These are phyloP conservation scores for Brachystomella parvula DNA, from an alignment of 1,140 invertebrate genomes.

Conservation along the genomic window DNA sequence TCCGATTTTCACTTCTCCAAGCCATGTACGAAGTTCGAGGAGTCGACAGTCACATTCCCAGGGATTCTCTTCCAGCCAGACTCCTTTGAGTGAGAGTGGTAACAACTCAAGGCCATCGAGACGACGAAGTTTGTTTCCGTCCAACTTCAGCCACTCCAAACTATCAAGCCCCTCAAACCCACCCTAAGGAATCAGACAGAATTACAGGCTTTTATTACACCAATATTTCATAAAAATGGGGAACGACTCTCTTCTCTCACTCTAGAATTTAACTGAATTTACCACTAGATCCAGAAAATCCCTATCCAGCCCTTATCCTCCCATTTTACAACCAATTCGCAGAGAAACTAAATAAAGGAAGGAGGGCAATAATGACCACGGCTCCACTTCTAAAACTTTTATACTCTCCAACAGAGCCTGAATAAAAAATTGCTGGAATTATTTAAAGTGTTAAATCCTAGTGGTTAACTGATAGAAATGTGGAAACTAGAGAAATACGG, in stretches of 20 bases:
- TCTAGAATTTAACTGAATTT: constrained; percentile 7
- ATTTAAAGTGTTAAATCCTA: too few species aligned
- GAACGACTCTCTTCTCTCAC: neutral
- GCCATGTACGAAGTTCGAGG: constrained; percentile 65
- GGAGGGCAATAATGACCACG: too few species aligned
- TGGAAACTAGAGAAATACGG: too few species aligned
- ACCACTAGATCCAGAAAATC: neutral
- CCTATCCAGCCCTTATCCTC: neutral
- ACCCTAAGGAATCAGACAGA: constrained; percentile 41
- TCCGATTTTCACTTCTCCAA: constrained; percentile 62
- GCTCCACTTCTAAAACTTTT: too few species aligned
- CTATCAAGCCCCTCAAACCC: constrained; percentile 71
- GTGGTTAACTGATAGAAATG: too few species aligned
- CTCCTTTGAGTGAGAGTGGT: constrained; percentile 61
- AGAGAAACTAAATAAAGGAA: too few species aligned
- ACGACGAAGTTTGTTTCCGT: constrained; percentile 67
- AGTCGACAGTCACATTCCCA: constrained; percentile 82
- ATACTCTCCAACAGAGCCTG: too few species aligned
- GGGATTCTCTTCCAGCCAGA: constrained; percentile 74
- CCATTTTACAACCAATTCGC: too few species aligned
- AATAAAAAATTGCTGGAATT: too few species aligned
- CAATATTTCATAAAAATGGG: constrained; percentile 11
- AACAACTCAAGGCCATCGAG: constrained; percentile 61
- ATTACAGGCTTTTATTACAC: constrained; percentile 11
- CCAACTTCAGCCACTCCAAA: constrained; percentile 72